These are phyloP conservation scores for Parnassius smintheus DNA, from an alignment of 2,888 invertebrate species.

Conservation along the genomic window DNA sequence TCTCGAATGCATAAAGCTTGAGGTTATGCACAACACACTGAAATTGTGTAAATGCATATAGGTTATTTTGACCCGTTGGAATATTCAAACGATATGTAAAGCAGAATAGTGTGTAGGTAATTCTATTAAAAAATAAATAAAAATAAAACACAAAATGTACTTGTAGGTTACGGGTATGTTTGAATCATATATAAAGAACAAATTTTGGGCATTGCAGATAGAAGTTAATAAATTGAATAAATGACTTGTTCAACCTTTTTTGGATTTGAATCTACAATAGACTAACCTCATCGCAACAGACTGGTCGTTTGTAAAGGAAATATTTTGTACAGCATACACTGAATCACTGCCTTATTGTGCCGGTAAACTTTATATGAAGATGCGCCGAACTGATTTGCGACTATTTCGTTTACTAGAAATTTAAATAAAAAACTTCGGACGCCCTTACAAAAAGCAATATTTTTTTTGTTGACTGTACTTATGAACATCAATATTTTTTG, in stretches of 20 bases:
- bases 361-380: conserved; percentile 58
- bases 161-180: conserved; percentile 78
- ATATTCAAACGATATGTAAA: conserved; percentile 72
- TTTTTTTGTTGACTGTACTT: conserved; percentile 17
- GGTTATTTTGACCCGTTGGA: conserved; percentile 68
- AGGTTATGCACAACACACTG: conserved; percentile 41
- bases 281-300: conserved; percentile 76
- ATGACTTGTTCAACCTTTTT: conserved; percentile 75
- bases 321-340: conserved; percentile 79
- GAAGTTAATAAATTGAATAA: conserved; percentile 70
- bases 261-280: conserved; percentile 81
- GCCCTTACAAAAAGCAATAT: conserved; percentile 15
- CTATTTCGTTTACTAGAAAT: conserved; percentile 38
- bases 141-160: conserved; percentile 76
- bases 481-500: conserved; percentile 28
- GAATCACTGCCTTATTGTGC: conserved; percentile 80
- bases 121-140: conserved; percentile 66
- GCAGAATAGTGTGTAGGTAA: conserved; percentile 75
- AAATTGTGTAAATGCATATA: conserved; percentile 51
- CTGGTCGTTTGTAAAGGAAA: conserved; percentile 75
- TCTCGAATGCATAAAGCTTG: conserved; percentile 48
- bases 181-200: conserved; percentile 67
- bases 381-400: conserved; percentile 38
- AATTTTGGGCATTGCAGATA: conserved; percentile 73
- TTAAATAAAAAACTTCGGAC: conserved; percentile 6